Conservation (phyloP, 1,140 invertebrate genomes). For the Drosophila novamexicana region DNA sequence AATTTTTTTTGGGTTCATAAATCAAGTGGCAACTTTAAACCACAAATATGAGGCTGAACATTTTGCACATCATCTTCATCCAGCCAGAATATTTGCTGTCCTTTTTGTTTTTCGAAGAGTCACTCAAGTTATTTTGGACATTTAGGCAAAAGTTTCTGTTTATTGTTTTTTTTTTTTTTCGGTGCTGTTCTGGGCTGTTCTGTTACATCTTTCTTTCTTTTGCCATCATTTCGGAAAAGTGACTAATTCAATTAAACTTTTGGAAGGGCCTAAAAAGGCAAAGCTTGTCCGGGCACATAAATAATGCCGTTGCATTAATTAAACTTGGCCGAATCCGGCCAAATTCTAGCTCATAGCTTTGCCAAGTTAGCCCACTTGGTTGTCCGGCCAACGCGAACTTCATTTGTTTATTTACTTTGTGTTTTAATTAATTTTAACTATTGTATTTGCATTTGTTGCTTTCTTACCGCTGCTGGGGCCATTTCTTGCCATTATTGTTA, state of each 20-base stretch:
- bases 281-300: slow-evolving; percentile 58
- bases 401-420: slow-evolving; percentile 71
- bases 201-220: slow-evolving; percentile 6
- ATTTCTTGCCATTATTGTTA: slow-evolving; percentile 42
- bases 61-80: slow-evolving; percentile 27
- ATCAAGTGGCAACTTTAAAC: slow-evolving; percentile 39
- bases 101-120: slow-evolving; percentile 10
- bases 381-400: slow-evolving; percentile 7
- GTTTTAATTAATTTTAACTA: slow-evolving; percentile 78
- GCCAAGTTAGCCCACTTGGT: slow-evolving; percentile 14
- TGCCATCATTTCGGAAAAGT: slow-evolving; percentile 38
- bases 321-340: slow-evolving; percentile 42
- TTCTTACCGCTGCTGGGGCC: slow-evolving; percentile 20
- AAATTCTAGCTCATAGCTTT: slow-evolving; percentile 10
- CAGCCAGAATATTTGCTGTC: slow-evolving; percentile 8
- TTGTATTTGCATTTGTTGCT: slow-evolving; percentile 71
- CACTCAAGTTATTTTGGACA: slow-evolving; percentile 11
- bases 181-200: slow-evolving; percentile 1
- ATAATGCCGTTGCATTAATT: slow-evolving; percentile 78
- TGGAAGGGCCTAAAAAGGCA: slow-evolving; percentile 47
- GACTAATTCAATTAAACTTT: slow-evolving; percentile 75
- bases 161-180: slow-evolving; percentile 8
- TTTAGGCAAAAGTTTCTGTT: slow-evolving; percentile 20
- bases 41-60: slow-evolving; percentile 21
- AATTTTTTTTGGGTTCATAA: slow-evolving; percentile 14